Conservation (phyloP, 2,797 vertebrate genomes). For the Mormyrus hasselquistii region DNA sequence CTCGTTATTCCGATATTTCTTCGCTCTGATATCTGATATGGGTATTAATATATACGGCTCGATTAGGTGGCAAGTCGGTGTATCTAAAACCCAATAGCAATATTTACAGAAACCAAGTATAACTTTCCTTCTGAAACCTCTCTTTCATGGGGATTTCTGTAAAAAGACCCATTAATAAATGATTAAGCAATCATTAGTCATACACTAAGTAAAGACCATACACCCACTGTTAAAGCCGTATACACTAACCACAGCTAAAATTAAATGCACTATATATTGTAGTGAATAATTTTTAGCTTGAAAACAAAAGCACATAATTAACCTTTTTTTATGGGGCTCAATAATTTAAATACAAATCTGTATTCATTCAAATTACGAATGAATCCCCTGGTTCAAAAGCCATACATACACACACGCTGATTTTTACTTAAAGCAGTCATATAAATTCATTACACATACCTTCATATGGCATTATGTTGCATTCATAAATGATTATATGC, state of each 20-base stretch:
- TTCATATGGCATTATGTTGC: not conserved
- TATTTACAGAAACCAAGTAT: conserved; percentile 1
- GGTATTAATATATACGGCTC: not conserved
- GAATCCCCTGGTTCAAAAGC: not conserved
- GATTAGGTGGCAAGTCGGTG: not conserved
- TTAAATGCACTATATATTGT: not conserved
- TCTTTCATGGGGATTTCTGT: not conserved
- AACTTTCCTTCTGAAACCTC: not conserved
- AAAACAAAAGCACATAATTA: not conserved
- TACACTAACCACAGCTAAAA: not conserved
- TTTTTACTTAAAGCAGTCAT: not conserved
- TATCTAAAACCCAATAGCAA: not conserved
- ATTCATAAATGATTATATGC: not conserved
- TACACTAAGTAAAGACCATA: not conserved
- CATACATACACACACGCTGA: not conserved
- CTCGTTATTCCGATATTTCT: not conserved
- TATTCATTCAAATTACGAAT: not conserved
- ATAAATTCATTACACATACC: not conserved
- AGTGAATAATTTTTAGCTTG: not conserved
- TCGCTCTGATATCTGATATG: not conserved
- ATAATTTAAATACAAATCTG: not conserved
- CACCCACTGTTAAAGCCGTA: not conserved
- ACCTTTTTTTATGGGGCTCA: not conserved
- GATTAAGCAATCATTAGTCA: not conserved
- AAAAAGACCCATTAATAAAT: conserved; percentile 1